phyloP scores from a whole-genome alignment of 2,888 invertebrate species.

The Polylopha cassiicola region DNA sequence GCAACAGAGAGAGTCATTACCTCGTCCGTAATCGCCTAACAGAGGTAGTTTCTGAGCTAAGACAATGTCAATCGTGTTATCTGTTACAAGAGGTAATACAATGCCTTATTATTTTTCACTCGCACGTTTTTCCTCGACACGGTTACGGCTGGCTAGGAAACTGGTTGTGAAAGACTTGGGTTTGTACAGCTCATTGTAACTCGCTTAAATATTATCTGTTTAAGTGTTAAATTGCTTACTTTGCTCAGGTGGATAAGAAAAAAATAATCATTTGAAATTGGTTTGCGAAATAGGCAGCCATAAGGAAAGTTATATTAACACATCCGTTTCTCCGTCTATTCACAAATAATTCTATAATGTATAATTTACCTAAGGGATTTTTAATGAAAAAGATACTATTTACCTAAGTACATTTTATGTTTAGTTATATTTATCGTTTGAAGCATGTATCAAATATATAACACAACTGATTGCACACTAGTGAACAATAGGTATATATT shows the following conservation, averaged over 20 bases:
- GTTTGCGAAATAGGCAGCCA: no score
- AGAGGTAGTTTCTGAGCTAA: constrained; percentile 22
- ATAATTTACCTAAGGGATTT: no score
- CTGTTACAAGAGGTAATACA: constrained; percentile 36
- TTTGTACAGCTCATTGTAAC: constrained; percentile 21
- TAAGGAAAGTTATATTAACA: no score
- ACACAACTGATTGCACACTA: no score
- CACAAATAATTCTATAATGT: no score
- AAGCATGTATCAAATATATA: no score
- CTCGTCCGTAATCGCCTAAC: constrained; percentile 13
- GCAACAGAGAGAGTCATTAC: constrained; percentile 5
- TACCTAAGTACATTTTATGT: no score
- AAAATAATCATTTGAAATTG: constrained; percentile 10
- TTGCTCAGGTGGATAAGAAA: constrained; percentile 10
- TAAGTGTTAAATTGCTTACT: constrained; percentile 8
- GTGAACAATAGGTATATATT: no score
- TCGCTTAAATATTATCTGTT: constrained; percentile 13
- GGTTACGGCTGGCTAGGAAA: constrained; percentile 59
- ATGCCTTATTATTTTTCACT: constrained; percentile 65
- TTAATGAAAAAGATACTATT: no score
- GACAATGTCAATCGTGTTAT: constrained; percentile 46
- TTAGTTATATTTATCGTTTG: no score
- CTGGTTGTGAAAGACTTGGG: constrained; percentile 53
- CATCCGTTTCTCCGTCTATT: no score
- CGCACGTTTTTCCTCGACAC: constrained; percentile 74